phyloP scores from a whole-genome alignment of 2,113 vertebrate genomes.

The Columbina picui region DNA sequence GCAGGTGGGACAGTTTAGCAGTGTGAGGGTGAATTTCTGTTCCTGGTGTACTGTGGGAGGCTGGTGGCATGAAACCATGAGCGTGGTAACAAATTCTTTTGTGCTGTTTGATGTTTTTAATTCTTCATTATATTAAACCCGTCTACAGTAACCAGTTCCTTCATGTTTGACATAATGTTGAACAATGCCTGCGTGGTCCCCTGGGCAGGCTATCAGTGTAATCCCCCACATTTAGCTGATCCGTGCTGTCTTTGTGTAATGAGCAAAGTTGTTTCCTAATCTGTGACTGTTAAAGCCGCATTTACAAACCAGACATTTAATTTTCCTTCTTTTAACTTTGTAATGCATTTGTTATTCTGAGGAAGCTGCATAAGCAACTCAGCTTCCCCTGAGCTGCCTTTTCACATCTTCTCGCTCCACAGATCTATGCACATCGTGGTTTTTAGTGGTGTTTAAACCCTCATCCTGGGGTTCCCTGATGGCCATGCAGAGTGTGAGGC shows the following conservation, averaged over 20 bases:
- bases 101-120: constrained; percentile 3
- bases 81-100: not conserved
- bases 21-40: not conserved
- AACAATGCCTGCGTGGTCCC: not conserved
- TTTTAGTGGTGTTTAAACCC: not conserved
- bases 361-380: not conserved
- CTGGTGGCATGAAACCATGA: not conserved
- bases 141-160: not conserved
- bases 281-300: not conserved
- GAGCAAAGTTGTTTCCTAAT: not conserved
- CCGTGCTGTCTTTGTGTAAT: not conserved
- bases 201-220: not conserved
- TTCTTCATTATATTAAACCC: constrained; percentile 20
- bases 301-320: not conserved
- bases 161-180: not conserved
- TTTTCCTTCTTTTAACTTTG: constrained; percentile 20
- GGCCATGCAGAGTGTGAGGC: not conserved
- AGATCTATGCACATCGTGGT: not conserved
- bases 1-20: not conserved
- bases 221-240: not conserved
- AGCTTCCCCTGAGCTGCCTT: constrained; percentile 1
- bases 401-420: not conserved
- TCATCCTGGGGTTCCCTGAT: not conserved
- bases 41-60: not conserved
- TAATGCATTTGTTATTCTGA: not conserved